Base-by-base conservation (phyloP, 2,797 vertebrate species). In the Sebastes oblongus region DNA sequence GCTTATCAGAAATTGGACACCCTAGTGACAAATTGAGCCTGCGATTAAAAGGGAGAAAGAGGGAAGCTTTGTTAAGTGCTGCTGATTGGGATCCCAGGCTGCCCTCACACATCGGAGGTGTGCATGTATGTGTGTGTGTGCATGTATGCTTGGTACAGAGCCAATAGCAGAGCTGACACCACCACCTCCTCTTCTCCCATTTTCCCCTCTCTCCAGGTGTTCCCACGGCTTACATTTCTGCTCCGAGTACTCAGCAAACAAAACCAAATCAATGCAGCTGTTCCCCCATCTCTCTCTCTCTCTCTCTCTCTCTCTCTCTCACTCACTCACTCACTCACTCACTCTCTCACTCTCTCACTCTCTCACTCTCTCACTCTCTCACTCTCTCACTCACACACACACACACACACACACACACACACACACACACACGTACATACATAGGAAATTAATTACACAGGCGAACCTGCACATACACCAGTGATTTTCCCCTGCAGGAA, bases 1-100 rank as follows among this genome's bases (percentile, higher is more conserved):
- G 89, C 94, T 94, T 94, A 94, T 93, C 93, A 91, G 88, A 95
- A 96, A 96, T 94, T 94, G 94, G 93, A 95, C 93, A 94, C 95
- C 93, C 91, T 73, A 87, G 93, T 94, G 95, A 95, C 94, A 96
- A 95, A 95, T 94, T 93, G 91, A 93, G 88, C 91, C 86, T 87
- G 92, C 92, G 91, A 95, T 94, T 95, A 94, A 94, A 94, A 95
- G 91, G 87, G 85, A 92, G 90, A 94, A 93, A 92, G 90, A 91
- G 88, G 85, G 84, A 93, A 90, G 90, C 91, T 94, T 95, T 95
- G 94, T 94, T 93, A 92, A 95, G 93, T 93, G 92, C 90, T 89
- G 83, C 89, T 91, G 92, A 95, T 94, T 94, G 92, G 91, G 86
- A 94, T 93, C 91, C 91, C 71, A 91, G 85, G 90, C 91, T 90